Percentiles rank a stretch among this genome's conserved stretches.
These are phyloP conservation scores for Phalanger gymnotis DNA, from an alignment of 2,797 vertebrate species.

Conservation along the genomic window DNA sequence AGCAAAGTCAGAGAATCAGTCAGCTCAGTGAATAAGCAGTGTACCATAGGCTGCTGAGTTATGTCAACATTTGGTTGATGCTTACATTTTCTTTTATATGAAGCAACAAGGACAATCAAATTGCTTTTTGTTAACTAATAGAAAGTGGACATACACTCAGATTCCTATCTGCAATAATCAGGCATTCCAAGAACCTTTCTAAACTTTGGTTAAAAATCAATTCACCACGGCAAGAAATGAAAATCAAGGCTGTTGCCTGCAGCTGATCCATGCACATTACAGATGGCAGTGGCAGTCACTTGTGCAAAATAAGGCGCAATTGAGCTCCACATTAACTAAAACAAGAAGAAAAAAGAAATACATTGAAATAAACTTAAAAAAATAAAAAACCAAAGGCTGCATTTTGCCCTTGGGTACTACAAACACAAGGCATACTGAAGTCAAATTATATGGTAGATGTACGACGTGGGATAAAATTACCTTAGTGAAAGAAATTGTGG, in stretches of 20 bases:
- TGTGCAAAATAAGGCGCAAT: slow-evolving; percentile 70
- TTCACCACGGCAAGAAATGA: slow-evolving; percentile 61
- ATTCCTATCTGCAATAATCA: slow-evolving; percentile 33
- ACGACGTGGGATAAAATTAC: neutral
- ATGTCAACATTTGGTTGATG: fast-evolving
- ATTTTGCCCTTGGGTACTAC: fast-evolving
- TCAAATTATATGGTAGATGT: too few species aligned
- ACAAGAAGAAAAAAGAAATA: slow-evolving; percentile 6
- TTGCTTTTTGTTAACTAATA: slow-evolving; percentile 10
- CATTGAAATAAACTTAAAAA: slow-evolving; percentile 1
- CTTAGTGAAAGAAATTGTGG: neutral
- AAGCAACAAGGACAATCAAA: slow-evolving; percentile 36
- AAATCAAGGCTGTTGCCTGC: slow-evolving; percentile 60
- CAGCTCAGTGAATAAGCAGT: fast-evolving
- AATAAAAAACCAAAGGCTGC: neutral
- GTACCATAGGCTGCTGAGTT: too few species aligned
- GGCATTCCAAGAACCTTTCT: slow-evolving; percentile 46
- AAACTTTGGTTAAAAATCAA: slow-evolving; percentile 63
- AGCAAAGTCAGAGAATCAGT: neutral
- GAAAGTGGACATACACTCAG: slow-evolving; percentile 19
- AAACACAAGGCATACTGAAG: neutral
- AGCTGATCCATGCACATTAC: slow-evolving; percentile 41
- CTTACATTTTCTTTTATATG: neutral
- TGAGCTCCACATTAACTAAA: slow-evolving; percentile 58
- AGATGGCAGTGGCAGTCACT: slow-evolving; percentile 58